These are phyloP conservation scores for Laticauda colubrina DNA, from an alignment of 2,113 vertebrate species.

Conservation along the genomic window DNA sequence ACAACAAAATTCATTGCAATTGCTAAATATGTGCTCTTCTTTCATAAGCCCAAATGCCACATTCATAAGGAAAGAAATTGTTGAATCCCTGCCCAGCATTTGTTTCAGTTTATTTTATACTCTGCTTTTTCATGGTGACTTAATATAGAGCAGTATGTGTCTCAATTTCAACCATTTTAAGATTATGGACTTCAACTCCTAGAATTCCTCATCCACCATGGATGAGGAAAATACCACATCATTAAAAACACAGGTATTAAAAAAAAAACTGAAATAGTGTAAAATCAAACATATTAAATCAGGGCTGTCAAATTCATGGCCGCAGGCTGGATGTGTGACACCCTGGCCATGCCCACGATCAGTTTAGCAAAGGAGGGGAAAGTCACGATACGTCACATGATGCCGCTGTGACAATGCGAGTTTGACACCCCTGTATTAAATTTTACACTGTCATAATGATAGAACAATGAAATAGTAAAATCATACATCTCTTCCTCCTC, in stretches of 20 bases:
- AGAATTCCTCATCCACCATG: not conserved
- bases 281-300: not conserved
- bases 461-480: not conserved
- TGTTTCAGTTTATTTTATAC: not conserved
- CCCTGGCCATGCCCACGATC: no score
- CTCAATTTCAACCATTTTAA: not conserved
- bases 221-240: not conserved
- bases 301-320: no score
- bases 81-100: not conserved
- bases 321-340: no score
- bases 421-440: not conserved
- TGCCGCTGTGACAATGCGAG: no score
- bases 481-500: not conserved
- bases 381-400: no score
- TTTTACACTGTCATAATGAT: not conserved
- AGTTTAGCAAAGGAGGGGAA: no score
- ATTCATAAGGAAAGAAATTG: not conserved
- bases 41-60: not conserved
- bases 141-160: not conserved
- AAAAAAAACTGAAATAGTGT: not conserved
- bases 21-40: not conserved
- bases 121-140: not conserved
- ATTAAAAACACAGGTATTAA: not conserved
- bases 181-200: not conserved
- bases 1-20: not conserved